Evolutionary conservation across 2,797 vertebrate genomes (phyloP).

Genomic region (Astyanax mexicanus): DNA sequence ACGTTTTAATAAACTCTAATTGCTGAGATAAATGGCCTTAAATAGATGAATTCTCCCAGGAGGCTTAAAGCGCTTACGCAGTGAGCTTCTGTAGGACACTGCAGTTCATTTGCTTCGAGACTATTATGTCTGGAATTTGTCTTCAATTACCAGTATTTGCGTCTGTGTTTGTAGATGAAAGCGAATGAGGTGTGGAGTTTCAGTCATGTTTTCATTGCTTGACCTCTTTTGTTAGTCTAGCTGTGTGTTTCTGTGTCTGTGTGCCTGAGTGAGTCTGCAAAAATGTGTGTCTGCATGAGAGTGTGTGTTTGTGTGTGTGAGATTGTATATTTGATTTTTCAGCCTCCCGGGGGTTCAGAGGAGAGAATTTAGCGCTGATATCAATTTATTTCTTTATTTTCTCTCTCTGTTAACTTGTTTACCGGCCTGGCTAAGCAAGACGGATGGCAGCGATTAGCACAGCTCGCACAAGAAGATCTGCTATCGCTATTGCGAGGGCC

Average conservation of each 20-base stretch:
- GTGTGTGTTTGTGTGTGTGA: not conserved
- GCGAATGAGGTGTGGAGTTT: not conserved
- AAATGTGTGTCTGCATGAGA: no score
- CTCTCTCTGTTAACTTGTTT: slow-evolving; percentile 27
- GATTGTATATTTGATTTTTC: not conserved
- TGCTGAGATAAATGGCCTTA: no score
- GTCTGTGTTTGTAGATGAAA: not conserved
- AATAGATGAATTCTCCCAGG: no score
- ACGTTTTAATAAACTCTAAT: no score
- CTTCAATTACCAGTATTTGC: not conserved
- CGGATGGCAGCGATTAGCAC: slow-evolving; percentile 48
- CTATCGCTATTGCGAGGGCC: slow-evolving; percentile 6
- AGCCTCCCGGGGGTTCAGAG: not conserved
- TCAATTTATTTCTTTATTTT: slow-evolving; percentile 18
- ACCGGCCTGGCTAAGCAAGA: slow-evolving; percentile 16
- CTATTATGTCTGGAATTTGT: not conserved
- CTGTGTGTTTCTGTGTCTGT: not conserved
- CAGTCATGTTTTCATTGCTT: not conserved
- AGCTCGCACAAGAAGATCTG: slow-evolving; percentile 40
- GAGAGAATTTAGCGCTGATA: not conserved
- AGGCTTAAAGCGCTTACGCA: no score
- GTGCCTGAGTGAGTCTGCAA: no score
- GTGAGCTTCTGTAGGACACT: no score
- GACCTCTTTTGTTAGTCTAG: slow-evolving; percentile 27
- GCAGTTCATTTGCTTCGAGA: not conserved